Base-by-base conservation (phyloP, 2,797 vertebrate species). In the Sebastes trivittatus region DNA sequence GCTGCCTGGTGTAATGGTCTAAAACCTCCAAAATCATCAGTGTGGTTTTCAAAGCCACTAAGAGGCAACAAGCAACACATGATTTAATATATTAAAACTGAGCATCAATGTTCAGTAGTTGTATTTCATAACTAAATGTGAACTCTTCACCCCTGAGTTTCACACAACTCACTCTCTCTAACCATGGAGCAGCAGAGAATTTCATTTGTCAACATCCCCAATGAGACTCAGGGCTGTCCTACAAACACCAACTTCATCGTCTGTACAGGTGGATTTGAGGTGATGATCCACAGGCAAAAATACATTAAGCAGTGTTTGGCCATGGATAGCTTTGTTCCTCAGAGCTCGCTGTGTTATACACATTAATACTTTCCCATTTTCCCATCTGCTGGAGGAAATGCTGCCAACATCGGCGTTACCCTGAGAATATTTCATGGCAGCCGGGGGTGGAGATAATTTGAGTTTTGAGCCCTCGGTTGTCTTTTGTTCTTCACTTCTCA, bases 371-470 rank as follows among this genome's bases (percentile, higher is more conserved):
- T 74, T 83, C 72, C 75, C 72, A 55, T 86, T 76, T 85, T 83
- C 74, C 83, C 77, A 88, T 81, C 72, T 82, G 78, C 81, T 84
- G 75, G 69, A 79, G 69, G 61, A 83, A 81, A 78, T 29, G 23
- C 70, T 79, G 85, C 75, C 78, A 83, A 66, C 52, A 8, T 10
- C 32, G 58, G 68, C 64, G 62, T 81, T 81, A 81, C 25, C 59
- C 72, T 81, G 80, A 83, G 71, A 83, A 76, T 46, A 68, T 78
- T 66, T 78, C 62, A 73, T 75, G 71, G 59, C 71, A 78, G 55
- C 34, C 2, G 42, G 11, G 59, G 65, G 62, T 62, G 71, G 56
- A 77, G 75, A 72, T 73, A 69, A 85, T 72, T 80, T 78, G 56
- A 72, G 74, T 68, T 82, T 72, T 16, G 72, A 81, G 84, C 75